These are phyloP conservation scores for Lonchura striata DNA, from an alignment of 2,113 vertebrate species.

Conservation along the genomic window DNA sequence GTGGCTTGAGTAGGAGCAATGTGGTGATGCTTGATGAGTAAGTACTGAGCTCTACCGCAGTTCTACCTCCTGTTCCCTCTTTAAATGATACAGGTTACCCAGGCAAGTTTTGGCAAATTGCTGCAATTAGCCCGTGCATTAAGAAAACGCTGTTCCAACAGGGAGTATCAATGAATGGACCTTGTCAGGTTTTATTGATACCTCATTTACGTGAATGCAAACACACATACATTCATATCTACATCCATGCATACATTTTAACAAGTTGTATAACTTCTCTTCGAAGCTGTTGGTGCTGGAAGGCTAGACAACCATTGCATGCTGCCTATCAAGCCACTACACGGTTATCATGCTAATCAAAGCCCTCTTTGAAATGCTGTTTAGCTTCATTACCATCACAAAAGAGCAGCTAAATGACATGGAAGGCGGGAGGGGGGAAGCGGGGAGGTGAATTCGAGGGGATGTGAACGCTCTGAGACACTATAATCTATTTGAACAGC, in stretches of 20 bases:
- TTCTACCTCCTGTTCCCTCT: not conserved
- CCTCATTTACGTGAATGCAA: not conserved
- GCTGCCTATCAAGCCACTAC: slow-evolving; percentile 28
- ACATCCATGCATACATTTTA: not conserved
- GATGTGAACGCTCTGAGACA: slow-evolving; percentile 22
- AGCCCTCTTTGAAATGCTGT: slow-evolving; percentile 36
- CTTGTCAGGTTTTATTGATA: not conserved
- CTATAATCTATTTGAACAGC: slow-evolving; percentile 58
- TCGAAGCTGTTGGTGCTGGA: not conserved
- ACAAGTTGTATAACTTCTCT: not conserved
- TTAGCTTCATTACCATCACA: slow-evolving; percentile 63
- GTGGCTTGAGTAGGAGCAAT: not conserved
- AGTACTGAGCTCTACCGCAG: not conserved
- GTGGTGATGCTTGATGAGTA: not conserved
- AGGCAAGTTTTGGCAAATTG: slow-evolving; percentile 29
- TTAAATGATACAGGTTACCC: not conserved
- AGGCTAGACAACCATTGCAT: slow-evolving; percentile 11
- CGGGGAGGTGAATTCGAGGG: too few relatives aligned
- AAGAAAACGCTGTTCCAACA: not conserved
- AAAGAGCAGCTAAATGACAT: slow-evolving; percentile 51
- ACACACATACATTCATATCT: not conserved
- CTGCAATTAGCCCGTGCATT: not conserved
- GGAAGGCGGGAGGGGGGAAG: not conserved
- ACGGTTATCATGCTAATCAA: slow-evolving; percentile 61
- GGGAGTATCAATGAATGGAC: not conserved